phyloP scores from a whole-genome alignment of 2,888 invertebrate species.

The Hoplodrina ambigua region DNA sequence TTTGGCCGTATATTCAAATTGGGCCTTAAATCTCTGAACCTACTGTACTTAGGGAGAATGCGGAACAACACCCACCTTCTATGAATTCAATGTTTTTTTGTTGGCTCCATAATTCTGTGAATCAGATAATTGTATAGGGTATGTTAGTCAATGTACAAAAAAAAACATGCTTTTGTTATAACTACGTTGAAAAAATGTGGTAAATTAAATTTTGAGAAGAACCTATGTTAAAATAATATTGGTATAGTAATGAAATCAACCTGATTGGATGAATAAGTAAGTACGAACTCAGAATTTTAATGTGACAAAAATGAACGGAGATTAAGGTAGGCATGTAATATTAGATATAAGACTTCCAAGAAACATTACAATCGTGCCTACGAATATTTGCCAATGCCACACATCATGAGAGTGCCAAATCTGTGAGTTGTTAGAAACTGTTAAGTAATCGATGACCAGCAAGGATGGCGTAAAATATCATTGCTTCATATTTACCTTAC shows the following conservation, averaged over 20 bases:
- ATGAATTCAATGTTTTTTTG: slow-evolving; percentile 44
- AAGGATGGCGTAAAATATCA: slow-evolving; percentile 10
- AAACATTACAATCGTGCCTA: slow-evolving; percentile 20
- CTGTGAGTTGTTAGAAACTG: slow-evolving; percentile 33
- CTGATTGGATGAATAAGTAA: slow-evolving; percentile 6
- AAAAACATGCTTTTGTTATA: slow-evolving; percentile 36
- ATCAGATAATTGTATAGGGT: slow-evolving; percentile 30
- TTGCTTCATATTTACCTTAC: slow-evolving; percentile 34
- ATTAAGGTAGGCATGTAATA: slow-evolving; percentile 24
- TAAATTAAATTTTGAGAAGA: not conserved
- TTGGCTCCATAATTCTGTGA: slow-evolving; percentile 40
- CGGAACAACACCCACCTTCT: slow-evolving; percentile 45
- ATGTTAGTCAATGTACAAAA: slow-evolving; percentile 12
- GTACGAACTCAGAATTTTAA: not conserved
- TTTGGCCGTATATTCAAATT: slow-evolving; percentile 60
- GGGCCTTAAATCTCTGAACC: slow-evolving; percentile 53
- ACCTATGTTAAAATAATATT: not conserved
- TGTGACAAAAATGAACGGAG: slow-evolving; percentile 2
- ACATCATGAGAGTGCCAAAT: slow-evolving; percentile 30
- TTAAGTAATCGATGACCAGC: slow-evolving; percentile 37
- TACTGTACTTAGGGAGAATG: slow-evolving; percentile 54
- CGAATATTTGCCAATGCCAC: slow-evolving; percentile 39
- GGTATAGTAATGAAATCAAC: slow-evolving; percentile 13
- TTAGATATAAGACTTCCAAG: slow-evolving; percentile 21
- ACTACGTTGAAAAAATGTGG: slow-evolving; percentile 9